Percentiles rank a stretch among this genome's conserved stretches.
Evolutionary conservation across 2,113 vertebrate species (phyloP).

Genomic region (Antigone vipio): DNA sequence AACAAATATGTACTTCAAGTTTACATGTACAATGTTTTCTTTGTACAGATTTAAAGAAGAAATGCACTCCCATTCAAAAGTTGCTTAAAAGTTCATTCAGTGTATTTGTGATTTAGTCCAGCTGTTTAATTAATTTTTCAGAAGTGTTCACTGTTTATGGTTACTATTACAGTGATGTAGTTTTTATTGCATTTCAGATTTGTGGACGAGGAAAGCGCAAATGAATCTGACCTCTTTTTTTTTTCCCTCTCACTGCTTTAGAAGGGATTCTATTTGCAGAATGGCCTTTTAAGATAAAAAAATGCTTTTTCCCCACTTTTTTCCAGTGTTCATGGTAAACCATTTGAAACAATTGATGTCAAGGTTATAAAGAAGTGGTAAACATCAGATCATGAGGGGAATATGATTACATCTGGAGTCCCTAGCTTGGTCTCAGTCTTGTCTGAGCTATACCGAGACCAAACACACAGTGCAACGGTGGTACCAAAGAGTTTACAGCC

Average conservation of each 20-base stretch:
- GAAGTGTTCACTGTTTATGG: constrained; percentile 5
- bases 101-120: constrained; percentile 29
- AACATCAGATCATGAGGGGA: background rate
- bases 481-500: background rate
- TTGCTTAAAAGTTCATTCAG: constrained; percentile 25
- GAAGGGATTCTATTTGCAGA: background rate
- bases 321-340: background rate
- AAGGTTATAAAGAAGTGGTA: background rate
- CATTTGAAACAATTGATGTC: background rate
- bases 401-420: background rate
- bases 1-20: rapidly evolving
- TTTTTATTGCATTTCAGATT: constrained; percentile 36
- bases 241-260: background rate
- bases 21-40: background rate
- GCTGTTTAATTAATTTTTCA: constrained; percentile 54
- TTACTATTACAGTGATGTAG: constrained; percentile 17
- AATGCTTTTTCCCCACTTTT: background rate
- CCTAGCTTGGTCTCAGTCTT: background rate
- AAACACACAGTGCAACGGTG: background rate
- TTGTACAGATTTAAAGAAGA: background rate
- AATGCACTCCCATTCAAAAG: background rate
- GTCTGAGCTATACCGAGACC: background rate
- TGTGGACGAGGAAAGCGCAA: constrained; percentile 13
- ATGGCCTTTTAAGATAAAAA: constrained; percentile 40
- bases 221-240: background rate